Base-by-base conservation (phyloP, 2,113 vertebrate genomes). In the Astur gentilis region DNA sequence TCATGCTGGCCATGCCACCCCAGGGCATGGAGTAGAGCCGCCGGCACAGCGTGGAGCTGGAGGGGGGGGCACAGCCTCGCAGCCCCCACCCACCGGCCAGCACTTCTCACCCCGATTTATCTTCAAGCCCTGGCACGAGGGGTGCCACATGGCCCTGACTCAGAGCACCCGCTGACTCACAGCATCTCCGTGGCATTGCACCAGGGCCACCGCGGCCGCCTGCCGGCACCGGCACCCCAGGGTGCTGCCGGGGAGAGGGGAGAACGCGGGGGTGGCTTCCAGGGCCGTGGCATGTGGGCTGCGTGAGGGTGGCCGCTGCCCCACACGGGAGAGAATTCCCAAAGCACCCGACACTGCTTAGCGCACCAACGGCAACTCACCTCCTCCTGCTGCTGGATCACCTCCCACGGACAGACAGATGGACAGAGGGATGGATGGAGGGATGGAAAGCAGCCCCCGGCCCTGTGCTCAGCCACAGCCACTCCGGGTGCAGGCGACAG, bases 111-210 rank as follows among this genome's bases (percentile, higher is more conserved):
- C 49, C 29, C 38, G 9, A 10, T 0, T 60, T 19, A 13, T 27
- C 64, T 38, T 52, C 69, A 32, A n/a, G 58, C 38, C 80, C 67
- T 44, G 79, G 58, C 88, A 83, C 7, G 4, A 93, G 78, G 60
- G 54, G 55, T 47, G 71, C 49, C 95, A 81, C 7, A 1, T 0
- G 1, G 38, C 52, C 69, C 91, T 97, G 93, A 96, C 57, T 97
- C 93, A 96, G 61, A 89, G 57, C 77, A 13, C 36, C 16, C 66
- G 1, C 69, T 96, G 95, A 96, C 81, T 96, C 95, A 96, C 69
- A 76, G 70, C 76, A 66, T 26, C 88, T 38, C 64, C 54, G 7
- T 1, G 8, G 64, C 75, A 40, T 16, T 17, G 11, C 65, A 31
- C 40, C 55, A 52, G 64, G 82, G 84, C 32, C 61, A 40, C 40